Base-by-base conservation (phyloP, 1,140 invertebrate species). In the Nilaparvata lugens region DNA sequence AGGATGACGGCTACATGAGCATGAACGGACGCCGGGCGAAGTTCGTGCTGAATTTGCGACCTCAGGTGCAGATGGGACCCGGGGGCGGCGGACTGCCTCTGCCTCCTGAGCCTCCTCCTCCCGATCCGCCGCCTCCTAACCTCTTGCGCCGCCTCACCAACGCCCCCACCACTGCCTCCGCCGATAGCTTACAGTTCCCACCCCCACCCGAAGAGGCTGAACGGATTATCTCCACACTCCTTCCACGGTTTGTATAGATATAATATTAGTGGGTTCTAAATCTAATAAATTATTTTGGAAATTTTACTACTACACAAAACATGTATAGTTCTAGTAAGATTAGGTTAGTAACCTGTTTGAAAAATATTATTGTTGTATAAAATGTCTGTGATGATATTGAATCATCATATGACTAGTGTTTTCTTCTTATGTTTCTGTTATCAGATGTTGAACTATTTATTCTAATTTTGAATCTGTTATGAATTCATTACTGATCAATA, bases 1-100 rank as follows among this genome's bases (percentile, higher is more conserved):
- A 91, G 73, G 88, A 91, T 81, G 88, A 91, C 81, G 88, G 87
- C 72, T 91, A 91, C 74, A 89, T 90, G 87, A 89, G 87, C 75
- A 88, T 90, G 80, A 91, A 89, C 82, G 87, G 87, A 64, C 82
- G 87, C 72, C 82, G 84, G 77, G 24, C 59, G 19, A 59, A 63
- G 38, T 60, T 60, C 31, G 59, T 60, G 18, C 52, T 60, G 2
- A 60, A 54, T 25, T 55, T 60, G 23, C 52, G 53, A 13, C 53
- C 54, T 31, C 53, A 52, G 64, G 79, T 83, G 66, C 81, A 81
- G 66, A 83, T 84, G 68, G 80, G 74, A 62, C 76, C 76, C 28
- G 74, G 76, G 64, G 74, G 80, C 58, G 13, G 23, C 5, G 23
- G 18, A 16, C 23, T 28, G 1, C 81, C 83, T 68, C 81, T 83